Base-by-base conservation (phyloP, 2,797 vertebrate genomes). In the Gadopsis marmoratus region DNA sequence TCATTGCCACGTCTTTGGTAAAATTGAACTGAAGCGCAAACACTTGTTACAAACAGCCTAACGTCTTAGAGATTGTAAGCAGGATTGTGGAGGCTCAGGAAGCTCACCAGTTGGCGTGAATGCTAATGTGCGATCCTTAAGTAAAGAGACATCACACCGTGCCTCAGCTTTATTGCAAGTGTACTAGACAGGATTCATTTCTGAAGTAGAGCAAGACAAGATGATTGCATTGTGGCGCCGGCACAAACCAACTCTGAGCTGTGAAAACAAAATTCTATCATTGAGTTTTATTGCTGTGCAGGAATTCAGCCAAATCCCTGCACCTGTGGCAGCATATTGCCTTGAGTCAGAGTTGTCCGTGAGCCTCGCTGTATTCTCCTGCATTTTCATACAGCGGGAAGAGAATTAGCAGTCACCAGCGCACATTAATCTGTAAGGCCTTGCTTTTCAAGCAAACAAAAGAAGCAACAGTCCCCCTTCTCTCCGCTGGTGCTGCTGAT, bases 201-300 rank as follows among this genome's bases (percentile, higher is more conserved):
- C 79, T 65, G 66, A 74, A 66, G 62, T 72, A 76, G 81, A 50
- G 54, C 37, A 69, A 72, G 85, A 82, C 73, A 45, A 74, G 80
- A 88, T 76, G 86, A 92, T 89, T 88, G 82, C 74, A 78, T 79
- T 82, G 70, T 81, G 76, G 69, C 63, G 79, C 77, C 53, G 53
- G 74, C 74, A 83, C 78, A 84, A 85, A 87, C 78, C 81, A 81
- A 79, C 70, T 71, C 68, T 65, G 68, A 71, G 55, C 86, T 83
- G 71, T 59, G 45, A 86, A 91, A 91, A 92, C 74, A 82, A 82
- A 90, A 77, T 88, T 86, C 67, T 77, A 56, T 87, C 75, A 83
- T 65, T 61, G 63, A 58, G 39, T 83, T 88, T 82, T 86, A 91
- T 92, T 85, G 74, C 79, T 29, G 84, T 86, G 83, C 83, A 87